Evolutionary conservation across 2,797 vertebrate species (phyloP).

Genomic region (Momotus momota): DNA sequence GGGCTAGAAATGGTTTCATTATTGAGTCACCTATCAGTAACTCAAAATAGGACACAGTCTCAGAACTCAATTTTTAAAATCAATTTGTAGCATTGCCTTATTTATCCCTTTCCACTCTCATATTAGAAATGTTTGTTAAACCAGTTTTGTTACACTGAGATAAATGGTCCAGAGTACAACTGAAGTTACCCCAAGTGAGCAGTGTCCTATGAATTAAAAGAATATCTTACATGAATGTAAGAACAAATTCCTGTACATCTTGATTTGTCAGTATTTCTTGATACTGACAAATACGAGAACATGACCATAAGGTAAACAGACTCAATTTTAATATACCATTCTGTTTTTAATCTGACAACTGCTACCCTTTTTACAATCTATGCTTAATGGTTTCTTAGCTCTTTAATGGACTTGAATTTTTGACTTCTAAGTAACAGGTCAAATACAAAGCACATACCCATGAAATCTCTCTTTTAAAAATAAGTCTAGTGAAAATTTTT

Average conservation of each 20-base stretch:
- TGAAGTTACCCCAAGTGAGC: not conserved
- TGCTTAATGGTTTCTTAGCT: not conserved
- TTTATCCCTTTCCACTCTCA: not conserved
- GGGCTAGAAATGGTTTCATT: not conserved
- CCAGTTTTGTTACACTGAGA: not conserved
- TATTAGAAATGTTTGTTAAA: not conserved
- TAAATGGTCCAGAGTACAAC: not conserved
- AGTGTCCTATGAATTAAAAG: not conserved
- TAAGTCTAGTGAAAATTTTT: not conserved
- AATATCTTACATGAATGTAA: not conserved
- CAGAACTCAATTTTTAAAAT: not conserved
- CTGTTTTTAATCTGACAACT: not conserved
- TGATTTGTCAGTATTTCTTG: not conserved
- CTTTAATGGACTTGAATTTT: not conserved
- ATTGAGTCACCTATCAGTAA: not conserved
- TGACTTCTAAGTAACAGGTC: not conserved
- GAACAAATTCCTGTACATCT: not conserved
- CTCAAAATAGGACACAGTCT: not conserved
- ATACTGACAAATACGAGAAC: not conserved
- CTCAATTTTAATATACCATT: not conserved
- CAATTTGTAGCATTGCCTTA: not conserved
- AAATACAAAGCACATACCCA: not conserved
- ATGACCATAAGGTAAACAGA: not conserved
- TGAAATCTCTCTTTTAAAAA: not conserved
- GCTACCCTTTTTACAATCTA: not conserved